These are phyloP conservation scores for Ispidina picta DNA, from an alignment of 2,797 vertebrate genomes.

Conservation along the genomic window DNA sequence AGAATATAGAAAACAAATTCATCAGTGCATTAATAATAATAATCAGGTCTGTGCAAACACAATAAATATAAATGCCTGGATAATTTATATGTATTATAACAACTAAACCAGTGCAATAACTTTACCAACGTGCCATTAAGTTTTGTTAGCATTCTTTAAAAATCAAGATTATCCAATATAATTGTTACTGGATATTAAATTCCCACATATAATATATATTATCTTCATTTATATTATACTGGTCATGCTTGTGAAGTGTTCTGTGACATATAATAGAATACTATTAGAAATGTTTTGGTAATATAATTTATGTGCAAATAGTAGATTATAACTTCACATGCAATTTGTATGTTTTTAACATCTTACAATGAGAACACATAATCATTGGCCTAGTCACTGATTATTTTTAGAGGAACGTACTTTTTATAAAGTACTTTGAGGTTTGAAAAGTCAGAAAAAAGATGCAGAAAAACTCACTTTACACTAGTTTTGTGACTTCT, in stretches of 20 bases:
- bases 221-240: conserved; percentile 21
- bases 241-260: conserved; percentile 54
- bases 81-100: conserved; percentile 8
- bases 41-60: conserved; percentile 44
- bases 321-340: conserved; percentile 52
- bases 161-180: conserved; percentile 40
- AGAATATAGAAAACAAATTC: conserved; percentile 16
- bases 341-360: conserved; percentile 33
- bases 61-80: conserved; percentile 36
- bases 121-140: conserved; percentile 31
- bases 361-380: conserved; percentile 13
- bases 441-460: conserved; percentile 17
- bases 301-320: conserved; percentile 54
- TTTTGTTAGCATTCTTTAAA: conserved; percentile 42
- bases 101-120: conserved; percentile 12
- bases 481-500: not conserved
- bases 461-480: not conserved
- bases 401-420: conserved; percentile 6
- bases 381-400: not conserved
- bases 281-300: conserved; percentile 60
- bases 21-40: conserved; percentile 27
- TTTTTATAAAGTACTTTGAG: conserved; percentile 18
- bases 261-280: conserved; percentile 35
- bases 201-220: conserved; percentile 46
- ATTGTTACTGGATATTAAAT: conserved; percentile 6